Evolutionary conservation across 2,797 vertebrate genomes (phyloP), one percentile per base, ranked within the genome.

Genomic region (Microctenopoma steveboyesi): DNA sequence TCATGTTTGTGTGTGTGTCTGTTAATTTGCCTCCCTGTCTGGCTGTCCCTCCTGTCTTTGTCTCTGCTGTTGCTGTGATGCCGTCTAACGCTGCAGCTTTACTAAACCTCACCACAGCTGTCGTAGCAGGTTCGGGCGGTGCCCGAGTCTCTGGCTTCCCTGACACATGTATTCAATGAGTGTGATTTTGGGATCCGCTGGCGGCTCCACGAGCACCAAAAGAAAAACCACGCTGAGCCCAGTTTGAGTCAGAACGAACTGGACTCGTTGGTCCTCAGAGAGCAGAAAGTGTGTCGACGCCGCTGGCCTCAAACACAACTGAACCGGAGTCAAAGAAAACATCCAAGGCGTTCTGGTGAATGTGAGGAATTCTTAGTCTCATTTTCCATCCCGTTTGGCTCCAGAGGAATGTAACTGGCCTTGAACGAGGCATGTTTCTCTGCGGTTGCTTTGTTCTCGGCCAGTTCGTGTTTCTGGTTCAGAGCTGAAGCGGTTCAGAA

Each of bases 131-230:
- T 82, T 86, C 86, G 87, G 88, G 88, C 14, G 22, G n/a, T 74
- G 80, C 85, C 84, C 86, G 88, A 88, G 79, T 73, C 86, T 88
- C 84, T 65, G 56, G 76, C 74, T 66, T 69, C 76, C 76, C 72
- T 81, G 69, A 70, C 39, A 5, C 47, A 74, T 81, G 71, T 83
- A 16, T 64, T 37, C 7, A 40, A 52, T 57, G 71, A 52, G 63
- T 71, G 49, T 55, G 64, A 50, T 65, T 60, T 51, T 18, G 18
- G 18, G 42, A 54, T 67, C 76, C 35, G 71, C 90, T 87, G 91
- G 88, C 86, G 82, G 79, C 79, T 90, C 78, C 55, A 62, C 46
- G 63, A 40, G 40, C 71, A 48, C 40, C 35, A 37, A 37, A 0
- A 52, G 18, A 69, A 62, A 66, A 71, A 65, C n/a, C 43, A 53